phyloP scores from a whole-genome alignment of 2,797 vertebrate species.

The Lepus oiostolus region DNA sequence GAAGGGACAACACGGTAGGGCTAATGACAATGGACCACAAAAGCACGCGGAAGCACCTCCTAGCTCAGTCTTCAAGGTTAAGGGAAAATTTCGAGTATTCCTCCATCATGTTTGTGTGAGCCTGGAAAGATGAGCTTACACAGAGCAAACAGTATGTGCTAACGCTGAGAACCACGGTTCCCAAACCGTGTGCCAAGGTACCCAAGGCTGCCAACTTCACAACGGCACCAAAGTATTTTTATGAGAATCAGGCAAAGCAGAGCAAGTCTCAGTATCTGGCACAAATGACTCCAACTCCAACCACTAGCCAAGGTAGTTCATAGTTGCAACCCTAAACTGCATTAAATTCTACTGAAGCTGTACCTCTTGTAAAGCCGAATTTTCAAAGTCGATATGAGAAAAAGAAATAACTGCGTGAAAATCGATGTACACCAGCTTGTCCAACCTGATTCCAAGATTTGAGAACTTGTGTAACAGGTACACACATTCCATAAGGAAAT shows the following conservation, averaged over 20 bases:
- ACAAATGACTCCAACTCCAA: too few species aligned
- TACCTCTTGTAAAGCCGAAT: background rate
- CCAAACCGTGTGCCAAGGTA: background rate
- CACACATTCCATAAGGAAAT: background rate
- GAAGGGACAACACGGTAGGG: background rate
- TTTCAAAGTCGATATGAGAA: background rate
- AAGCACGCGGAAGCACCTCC: rapidly evolving
- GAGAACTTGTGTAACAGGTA: background rate
- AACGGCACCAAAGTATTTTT: rapidly evolving
- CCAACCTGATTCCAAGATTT: background rate
- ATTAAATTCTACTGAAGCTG: background rate
- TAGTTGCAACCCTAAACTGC: background rate
- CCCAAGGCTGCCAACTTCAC: rapidly evolving
- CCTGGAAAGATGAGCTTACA: background rate
- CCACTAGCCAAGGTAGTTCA: background rate
- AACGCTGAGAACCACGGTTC: background rate
- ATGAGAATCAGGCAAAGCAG: background rate
- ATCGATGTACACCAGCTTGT: background rate
- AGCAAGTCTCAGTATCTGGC: background rate
- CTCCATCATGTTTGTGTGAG: rapidly evolving
- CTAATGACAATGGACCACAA: background rate
- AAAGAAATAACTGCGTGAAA: background rate
- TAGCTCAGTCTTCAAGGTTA: background rate
- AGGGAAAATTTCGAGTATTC: background rate
- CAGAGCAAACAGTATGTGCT: background rate